phyloP scores from a whole-genome alignment of 1,140 invertebrate species.

The Melipona quadrifasciata region DNA sequence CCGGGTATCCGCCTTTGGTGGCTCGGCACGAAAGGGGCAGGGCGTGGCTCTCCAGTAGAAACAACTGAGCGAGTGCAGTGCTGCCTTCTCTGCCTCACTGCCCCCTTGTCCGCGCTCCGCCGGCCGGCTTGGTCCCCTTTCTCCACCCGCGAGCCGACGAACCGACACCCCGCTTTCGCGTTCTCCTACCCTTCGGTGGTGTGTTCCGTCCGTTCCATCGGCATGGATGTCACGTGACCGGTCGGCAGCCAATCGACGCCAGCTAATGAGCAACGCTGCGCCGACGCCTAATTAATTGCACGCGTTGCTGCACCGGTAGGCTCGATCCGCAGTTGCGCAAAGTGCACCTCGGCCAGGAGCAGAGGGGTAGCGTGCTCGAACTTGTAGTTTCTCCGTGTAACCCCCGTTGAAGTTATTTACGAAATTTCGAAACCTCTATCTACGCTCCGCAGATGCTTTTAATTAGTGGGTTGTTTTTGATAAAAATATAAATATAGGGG shows the following conservation, averaged over 20 bases:
- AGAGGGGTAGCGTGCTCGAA: background rate
- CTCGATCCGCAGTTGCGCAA: conserved; percentile 61
- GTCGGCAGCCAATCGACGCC: conserved; percentile 67
- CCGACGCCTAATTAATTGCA: conserved; percentile 68
- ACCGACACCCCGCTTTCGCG: conserved; percentile 71
- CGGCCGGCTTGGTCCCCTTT: conserved; percentile 60
- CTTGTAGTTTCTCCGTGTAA: background rate
- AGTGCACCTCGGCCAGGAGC: conserved; percentile 12
- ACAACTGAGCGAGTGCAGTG: conserved; percentile 75
- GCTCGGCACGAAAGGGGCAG: conserved; percentile 75
- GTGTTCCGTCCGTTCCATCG: conserved; percentile 47
- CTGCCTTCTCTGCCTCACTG: conserved; percentile 59
- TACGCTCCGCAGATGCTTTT: too few relatives aligned
- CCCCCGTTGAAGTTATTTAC: background rate
- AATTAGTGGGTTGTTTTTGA: background rate
- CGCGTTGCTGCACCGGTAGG: conserved; percentile 52
- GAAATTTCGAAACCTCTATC: background rate
- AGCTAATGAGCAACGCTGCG: conserved; percentile 64
- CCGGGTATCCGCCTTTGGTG: conserved; percentile 79
- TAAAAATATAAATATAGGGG: background rate
- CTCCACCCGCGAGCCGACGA: conserved; percentile 67
- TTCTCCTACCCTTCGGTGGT: conserved; percentile 70
- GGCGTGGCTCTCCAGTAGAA: conserved; percentile 80
- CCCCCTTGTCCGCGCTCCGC: conserved; percentile 34
- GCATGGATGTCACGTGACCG: conserved; percentile 63